Base-by-base conservation (phyloP, 2,113 vertebrate genomes). In the Neodontobutis hainanensis region DNA sequence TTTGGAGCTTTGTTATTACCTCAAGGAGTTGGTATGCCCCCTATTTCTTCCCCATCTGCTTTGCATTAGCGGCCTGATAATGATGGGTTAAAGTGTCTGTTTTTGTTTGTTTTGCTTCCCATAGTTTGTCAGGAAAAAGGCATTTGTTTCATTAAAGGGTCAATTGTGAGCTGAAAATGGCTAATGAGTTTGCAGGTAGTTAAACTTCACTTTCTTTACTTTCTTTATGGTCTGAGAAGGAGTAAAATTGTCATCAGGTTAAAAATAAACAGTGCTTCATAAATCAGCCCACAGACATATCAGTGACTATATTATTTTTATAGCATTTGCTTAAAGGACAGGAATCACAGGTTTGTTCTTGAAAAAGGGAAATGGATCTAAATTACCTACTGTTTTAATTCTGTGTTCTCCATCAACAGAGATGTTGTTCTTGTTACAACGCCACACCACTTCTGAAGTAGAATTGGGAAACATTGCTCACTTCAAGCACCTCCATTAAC, bases 11-110 rank as follows among this genome's bases (percentile, higher is more conserved):
- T 73, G 87, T 82, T 90, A 93, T 97, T 95, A 95, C 93, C 93
- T 95, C 94, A 95, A 89, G 91, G 92, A 92, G 86, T 85, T 92
- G 94, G 95, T 95, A 97, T 95, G 95, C 88, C 80, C 19, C 75
- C 52, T 80, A 73, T 84, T 81, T 73, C 83, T 73, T 35, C 75
- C 38, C 88, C 95, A 96, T 96, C 95, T 98, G 95, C 92, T 94
- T 93, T 91, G 68, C 88, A 94, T 97, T 97, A 96, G 91, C 59
- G 68, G 44, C 79, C 86, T 88, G 90, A 92, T 92, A 92, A 90
- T 91, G 91, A 93, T 90, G 88, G 90, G 85, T 91, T 93, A 78
- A 85, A 90, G 90, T 91, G 90, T 91, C 91, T 88, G 86, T 90
- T 88, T 92, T 83, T 93, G 91, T 93, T 93, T 92, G 91, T 92